Conservation (phyloP, 2,113 vertebrate genomes). For the Antigone vipio region DNA sequence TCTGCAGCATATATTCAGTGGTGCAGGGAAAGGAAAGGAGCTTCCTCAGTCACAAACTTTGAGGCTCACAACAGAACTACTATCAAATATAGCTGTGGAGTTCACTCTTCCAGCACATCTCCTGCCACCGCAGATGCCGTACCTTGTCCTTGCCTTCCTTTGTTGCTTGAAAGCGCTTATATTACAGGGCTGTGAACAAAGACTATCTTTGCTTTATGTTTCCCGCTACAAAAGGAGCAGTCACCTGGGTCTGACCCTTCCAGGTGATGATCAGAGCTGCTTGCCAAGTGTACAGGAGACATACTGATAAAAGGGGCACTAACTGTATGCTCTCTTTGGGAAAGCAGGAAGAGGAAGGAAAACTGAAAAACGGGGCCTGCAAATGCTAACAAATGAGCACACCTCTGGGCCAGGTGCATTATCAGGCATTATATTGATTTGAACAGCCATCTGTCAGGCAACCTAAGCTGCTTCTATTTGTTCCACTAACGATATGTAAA, state of each 20-base stretch:
- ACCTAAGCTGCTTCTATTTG: neutral
- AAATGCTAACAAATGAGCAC: neutral
- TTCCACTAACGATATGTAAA: neutral
- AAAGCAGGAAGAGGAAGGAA: neutral
- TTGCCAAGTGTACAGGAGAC: neutral
- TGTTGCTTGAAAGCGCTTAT: fast-evolving
- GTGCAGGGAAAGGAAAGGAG: neutral
- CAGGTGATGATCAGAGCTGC: neutral
- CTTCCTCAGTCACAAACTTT: neutral
- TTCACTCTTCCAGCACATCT: neutral
- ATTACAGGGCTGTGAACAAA: neutral
- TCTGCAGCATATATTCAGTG: neutral
- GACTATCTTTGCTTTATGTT: neutral
- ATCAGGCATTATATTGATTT: neutral
- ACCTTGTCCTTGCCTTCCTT: neutral
- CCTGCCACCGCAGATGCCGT: fast-evolving
- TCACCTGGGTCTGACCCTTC: neutral
- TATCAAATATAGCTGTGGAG: neutral
- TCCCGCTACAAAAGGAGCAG: neutral
- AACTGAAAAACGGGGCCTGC: neutral
- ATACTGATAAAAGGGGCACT: neutral
- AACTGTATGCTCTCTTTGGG: fast-evolving
- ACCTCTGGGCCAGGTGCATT: neutral
- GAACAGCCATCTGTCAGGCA: neutral
- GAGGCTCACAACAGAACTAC: neutral